Base-by-base conservation (phyloP, 2,888 invertebrate genomes). In the Lydus trimaculatus region DNA sequence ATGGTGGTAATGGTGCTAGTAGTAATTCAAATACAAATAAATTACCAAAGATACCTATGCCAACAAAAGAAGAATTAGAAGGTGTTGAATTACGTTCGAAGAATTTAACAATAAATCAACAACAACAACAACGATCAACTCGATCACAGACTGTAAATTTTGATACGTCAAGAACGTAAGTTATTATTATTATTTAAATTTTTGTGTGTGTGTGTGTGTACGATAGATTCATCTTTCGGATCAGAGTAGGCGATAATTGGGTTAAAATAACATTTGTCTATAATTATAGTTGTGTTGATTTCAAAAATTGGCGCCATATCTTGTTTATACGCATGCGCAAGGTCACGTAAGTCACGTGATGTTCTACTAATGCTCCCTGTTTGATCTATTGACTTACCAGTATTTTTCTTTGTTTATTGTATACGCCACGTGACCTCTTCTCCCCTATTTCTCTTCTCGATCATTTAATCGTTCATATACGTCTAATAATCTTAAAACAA, bases 11-110 rank as follows among this genome's bases (percentile, higher is more conserved):
- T 43, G 60, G 65, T 33, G 33, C 36, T 9, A 43, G 59, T 17
- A 61, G 65, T n/a, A 63, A 28, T 23, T 15, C 13, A 13, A 61
- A 65, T 23, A 17, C n/a, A 13, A 61, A 65, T 4, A 59, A 67
- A 36, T 63, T 71, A 28, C 61, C 62, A 31, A 69, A 64, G 31
- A 71, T 73, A 33, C 73, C 73, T 0, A 63, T 69, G 1, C 28
- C 39, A 5, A 66, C 62, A 33, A 70, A 70, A 36, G 70, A 67
- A 11, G 69, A 73, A 62, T 58, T 72, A 25, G 56, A 66, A 56
- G 48, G 59, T 5, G 43, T 43, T 4, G 43, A 43, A 17, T 43
- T 43, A 43, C n/a, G 43, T n/a, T 43, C 43, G 43, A 43, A 17
- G 8, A 43, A 43, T 43, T 11, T 17, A 43, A 43, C 17, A 17